These are phyloP conservation scores for Steatocranus sp. DNA, from an alignment of 2,797 vertebrate genomes.

Conservation along the genomic window DNA sequence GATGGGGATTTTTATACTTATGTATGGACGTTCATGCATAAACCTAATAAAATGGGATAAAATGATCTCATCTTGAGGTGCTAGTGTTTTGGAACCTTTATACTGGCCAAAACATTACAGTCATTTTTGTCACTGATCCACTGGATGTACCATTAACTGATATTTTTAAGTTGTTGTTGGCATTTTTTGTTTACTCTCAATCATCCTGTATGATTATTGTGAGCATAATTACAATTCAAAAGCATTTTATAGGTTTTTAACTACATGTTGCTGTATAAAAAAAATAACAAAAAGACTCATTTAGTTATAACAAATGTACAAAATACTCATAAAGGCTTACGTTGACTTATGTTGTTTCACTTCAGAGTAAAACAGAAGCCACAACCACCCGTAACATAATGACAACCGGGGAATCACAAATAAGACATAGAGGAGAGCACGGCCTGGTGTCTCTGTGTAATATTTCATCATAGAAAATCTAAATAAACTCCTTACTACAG, in stretches of 20 bases:
- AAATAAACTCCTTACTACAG: conserved; percentile 75
- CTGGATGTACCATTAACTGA: neutral
- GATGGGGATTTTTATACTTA: neutral
- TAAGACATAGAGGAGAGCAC: conserved; percentile 57
- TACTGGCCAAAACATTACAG: neutral
- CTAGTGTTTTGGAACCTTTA: neutral
- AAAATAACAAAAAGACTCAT: neutral
- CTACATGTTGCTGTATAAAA: neutral
- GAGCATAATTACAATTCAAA: neutral
- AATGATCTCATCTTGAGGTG: neutral
- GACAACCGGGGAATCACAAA: conserved; percentile 69
- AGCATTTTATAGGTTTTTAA: neutral
- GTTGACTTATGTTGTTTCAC: neutral
- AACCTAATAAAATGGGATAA: neutral
- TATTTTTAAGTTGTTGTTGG: neutral
- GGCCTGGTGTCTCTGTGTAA: conserved; percentile 65
- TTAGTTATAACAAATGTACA: neutral
- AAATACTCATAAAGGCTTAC: neutral
- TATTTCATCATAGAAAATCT: conserved; percentile 77
- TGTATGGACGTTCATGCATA: neutral
- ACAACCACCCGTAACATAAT: conserved; percentile 58
- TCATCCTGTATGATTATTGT: neutral
- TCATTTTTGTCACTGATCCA: neutral
- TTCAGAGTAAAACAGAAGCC: conserved; percentile 68
- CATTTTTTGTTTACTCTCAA: neutral